Percentiles rank a stretch among this genome's conserved stretches.
Conservation (phyloP, 1,140 invertebrate species). For the Trichomalopsis sarcophagae region DNA sequence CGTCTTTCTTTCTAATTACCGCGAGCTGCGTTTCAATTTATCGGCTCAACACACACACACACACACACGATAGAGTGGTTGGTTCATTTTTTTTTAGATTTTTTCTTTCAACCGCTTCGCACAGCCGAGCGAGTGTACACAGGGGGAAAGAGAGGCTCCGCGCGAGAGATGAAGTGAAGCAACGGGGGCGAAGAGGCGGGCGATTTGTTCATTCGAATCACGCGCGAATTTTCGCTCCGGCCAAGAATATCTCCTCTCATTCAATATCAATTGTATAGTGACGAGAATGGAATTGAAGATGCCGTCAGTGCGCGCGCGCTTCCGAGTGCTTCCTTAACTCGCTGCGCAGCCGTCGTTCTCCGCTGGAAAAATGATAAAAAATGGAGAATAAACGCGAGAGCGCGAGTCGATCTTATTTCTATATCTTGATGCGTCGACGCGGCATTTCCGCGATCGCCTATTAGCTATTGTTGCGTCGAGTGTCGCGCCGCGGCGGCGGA, state of each 20-base stretch:
- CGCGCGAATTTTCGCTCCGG: conserved; percentile 24
- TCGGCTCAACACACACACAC: background rate
- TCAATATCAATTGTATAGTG: conserved; percentile 48
- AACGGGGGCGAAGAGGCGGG: background rate
- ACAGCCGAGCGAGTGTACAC: background rate
- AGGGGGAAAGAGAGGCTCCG: background rate
- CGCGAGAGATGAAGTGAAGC: background rate
- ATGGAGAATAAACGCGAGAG: background rate
- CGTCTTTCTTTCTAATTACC: background rate
- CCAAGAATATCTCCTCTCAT: conserved; percentile 38
- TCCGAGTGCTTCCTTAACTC: background rate
- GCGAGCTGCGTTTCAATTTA: background rate
- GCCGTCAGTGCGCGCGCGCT: background rate
- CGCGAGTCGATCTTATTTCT: background rate
- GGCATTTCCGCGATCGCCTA: no score
- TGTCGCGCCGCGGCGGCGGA: no score
- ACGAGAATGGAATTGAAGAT: conserved; percentile 45
- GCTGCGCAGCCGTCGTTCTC: background rate
- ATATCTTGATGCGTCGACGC: no score
- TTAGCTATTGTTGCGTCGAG: background rate
- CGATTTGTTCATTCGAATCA: conserved; percentile 37
- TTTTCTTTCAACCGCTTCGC: no score
- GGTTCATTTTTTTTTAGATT: background rate
- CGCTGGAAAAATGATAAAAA: conserved; percentile 10
- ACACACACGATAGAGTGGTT: background rate